These are phyloP conservation scores for Illadopsis cleaveri DNA, from an alignment of 2,113 vertebrate genomes.

Conservation along the genomic window DNA sequence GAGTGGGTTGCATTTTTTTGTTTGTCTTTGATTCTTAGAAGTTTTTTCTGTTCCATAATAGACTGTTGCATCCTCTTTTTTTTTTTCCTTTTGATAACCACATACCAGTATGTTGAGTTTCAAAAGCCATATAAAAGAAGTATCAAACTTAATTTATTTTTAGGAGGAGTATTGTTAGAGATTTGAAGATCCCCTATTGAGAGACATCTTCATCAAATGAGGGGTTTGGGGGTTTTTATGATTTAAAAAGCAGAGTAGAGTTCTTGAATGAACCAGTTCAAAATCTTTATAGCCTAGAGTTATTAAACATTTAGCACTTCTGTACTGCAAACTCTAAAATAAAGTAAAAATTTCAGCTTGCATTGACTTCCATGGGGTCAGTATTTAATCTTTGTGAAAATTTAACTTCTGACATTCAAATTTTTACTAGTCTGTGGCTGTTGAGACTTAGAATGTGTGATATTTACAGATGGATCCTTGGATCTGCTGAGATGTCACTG, in stretches of 20 bases:
- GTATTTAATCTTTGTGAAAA: neutral
- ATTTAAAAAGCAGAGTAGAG: neutral
- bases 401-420: rapidly evolving
- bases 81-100: neutral
- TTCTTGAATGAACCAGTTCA: neutral
- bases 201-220: neutral
- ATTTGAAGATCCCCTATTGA: neutral
- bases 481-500: neutral
- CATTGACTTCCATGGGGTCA: neutral
- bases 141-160: neutral
- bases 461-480: neutral
- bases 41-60: neutral
- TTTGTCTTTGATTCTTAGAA: neutral
- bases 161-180: neutral
- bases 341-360: neutral
- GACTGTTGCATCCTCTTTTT: neutral
- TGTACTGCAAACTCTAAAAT: neutral
- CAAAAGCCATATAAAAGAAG: neutral
- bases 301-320: neutral
- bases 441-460: neutral
- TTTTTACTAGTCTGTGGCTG: neutral
- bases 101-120: neutral
- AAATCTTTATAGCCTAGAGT: neutral
- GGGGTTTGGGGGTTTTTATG: neutral
- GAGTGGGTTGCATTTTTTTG: neutral